Percentiles rank a stretch among this genome's conserved stretches.
These are phyloP conservation scores for Antheraea assamensis DNA, from an alignment of 2,888 invertebrate species.

Conservation along the genomic window DNA sequence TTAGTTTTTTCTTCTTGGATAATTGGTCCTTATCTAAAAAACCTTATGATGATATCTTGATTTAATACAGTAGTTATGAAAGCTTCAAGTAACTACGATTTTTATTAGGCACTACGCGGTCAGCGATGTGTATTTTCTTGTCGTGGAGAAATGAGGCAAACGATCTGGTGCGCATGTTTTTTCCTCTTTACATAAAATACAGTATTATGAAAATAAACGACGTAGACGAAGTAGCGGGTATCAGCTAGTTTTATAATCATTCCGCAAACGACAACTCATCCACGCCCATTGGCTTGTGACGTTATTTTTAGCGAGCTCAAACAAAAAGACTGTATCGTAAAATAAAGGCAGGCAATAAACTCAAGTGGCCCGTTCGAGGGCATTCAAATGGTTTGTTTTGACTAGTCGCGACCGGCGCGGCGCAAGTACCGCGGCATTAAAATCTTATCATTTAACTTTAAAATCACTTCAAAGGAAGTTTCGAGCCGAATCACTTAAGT, in stretches of 20 bases:
- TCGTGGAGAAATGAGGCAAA: no score
- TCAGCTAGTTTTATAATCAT: not conserved
- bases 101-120: no score
- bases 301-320: constrained; percentile 23
- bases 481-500: constrained; percentile 26
- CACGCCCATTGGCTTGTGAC: constrained; percentile 3
- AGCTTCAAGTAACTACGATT: no score
- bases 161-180: no score
- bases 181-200: no score
- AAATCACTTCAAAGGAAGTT: constrained; percentile 56
- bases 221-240: no score
- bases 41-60: no score
- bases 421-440: constrained; percentile 54
- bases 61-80: no score
- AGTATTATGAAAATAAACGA: no score
- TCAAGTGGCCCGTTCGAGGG: constrained; percentile 71
- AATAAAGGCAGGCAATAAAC: constrained; percentile 63
- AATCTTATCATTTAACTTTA: constrained; percentile 60
- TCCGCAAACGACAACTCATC: constrained; percentile 17
- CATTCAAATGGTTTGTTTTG: constrained; percentile 79
- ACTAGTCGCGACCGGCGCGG: constrained; percentile 51
- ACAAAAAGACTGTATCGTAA: constrained; percentile 68
- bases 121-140: no score
- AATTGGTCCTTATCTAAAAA: no score
- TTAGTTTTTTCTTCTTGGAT: no score